A percentile compares a stretch with the other conserved stretches of the same genome.
Evolutionary conservation across 2,888 invertebrate genomes (phyloP).

Genomic region (Diarsia brunnea): DNA sequence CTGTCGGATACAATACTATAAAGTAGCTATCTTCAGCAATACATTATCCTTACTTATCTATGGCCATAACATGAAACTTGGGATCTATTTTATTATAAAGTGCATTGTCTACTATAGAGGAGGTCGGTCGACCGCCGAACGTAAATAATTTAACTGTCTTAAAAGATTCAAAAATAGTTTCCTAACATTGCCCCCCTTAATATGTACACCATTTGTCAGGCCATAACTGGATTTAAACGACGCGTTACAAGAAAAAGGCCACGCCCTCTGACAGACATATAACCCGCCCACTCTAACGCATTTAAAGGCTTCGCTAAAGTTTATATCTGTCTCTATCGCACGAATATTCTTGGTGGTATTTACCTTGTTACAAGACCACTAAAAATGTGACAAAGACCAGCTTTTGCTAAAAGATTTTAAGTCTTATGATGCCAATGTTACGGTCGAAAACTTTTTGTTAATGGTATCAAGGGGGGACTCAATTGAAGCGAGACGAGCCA

Average conservation of each 20-base stretch:
- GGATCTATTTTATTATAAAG: constrained; percentile 90
- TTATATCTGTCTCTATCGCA: constrained; percentile 77
- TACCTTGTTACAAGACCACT: constrained; percentile 79
- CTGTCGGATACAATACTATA: constrained; percentile 87
- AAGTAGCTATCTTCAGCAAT: constrained; percentile 88
- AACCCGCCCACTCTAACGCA: constrained; percentile 73
- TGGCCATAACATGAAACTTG: constrained; percentile 87
- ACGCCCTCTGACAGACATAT: constrained; percentile 81
- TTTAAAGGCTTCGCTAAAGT: constrained; percentile 22
- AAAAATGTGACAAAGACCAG: constrained; percentile 79
- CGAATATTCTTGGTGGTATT: constrained; percentile 80
- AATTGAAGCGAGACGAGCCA: constrained; percentile 85
- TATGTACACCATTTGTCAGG: constrained; percentile 91
- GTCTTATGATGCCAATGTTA: constrained; percentile 36
- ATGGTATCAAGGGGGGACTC: constrained; percentile 79
- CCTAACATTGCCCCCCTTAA: constrained; percentile 90
- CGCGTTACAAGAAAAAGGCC: constrained; percentile 83
- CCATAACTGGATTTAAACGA: constrained; percentile 91
- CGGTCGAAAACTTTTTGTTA: constrained; percentile 65
- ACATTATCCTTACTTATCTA: constrained; percentile 89
- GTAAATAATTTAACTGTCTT: constrained; percentile 91
- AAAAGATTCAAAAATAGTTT: constrained; percentile 91
- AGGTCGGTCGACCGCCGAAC: constrained; percentile 86
- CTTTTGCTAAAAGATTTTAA: constrained; percentile 57
- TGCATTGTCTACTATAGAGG: constrained; percentile 88